Conservation (phyloP, 2,797 vertebrate species). For the Alauda arvensis region DNA sequence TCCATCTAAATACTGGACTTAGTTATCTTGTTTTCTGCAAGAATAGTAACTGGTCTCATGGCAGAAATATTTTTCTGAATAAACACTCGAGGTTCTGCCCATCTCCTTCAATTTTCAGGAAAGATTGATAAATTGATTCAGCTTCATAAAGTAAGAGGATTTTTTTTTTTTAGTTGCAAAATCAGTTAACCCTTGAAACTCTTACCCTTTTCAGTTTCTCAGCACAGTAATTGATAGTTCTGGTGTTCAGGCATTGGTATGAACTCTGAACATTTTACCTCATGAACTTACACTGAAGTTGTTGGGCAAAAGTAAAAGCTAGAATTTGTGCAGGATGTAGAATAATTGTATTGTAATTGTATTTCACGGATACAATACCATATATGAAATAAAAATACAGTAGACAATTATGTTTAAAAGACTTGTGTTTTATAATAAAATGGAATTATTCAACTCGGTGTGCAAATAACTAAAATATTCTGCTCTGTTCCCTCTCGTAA, state of each 20-base stretch:
- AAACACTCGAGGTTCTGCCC: neutral
- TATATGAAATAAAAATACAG: neutral
- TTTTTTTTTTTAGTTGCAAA: neutral
- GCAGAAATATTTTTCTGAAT: neutral
- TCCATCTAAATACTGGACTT: neutral
- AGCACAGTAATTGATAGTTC: neutral
- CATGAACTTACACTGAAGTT: neutral
- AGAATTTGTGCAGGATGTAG: neutral
- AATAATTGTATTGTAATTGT: neutral
- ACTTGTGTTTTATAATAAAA: neutral
- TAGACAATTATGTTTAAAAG: neutral
- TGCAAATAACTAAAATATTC: neutral
- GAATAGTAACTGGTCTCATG: neutral
- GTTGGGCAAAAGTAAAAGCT: neutral
- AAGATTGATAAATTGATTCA: neutral
- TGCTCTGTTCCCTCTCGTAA: neutral
- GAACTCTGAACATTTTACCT: neutral
- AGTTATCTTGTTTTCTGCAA: neutral
- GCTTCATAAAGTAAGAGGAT: neutral
- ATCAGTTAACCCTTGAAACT: neutral
- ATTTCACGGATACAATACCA: neutral
- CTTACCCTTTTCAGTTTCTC: neutral
- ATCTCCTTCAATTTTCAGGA: neutral
- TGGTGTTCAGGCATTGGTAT: neutral
- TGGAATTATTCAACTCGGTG: neutral